Base-by-base conservation (phyloP, 2,797 vertebrate species). In the Valencia hispanica region DNA sequence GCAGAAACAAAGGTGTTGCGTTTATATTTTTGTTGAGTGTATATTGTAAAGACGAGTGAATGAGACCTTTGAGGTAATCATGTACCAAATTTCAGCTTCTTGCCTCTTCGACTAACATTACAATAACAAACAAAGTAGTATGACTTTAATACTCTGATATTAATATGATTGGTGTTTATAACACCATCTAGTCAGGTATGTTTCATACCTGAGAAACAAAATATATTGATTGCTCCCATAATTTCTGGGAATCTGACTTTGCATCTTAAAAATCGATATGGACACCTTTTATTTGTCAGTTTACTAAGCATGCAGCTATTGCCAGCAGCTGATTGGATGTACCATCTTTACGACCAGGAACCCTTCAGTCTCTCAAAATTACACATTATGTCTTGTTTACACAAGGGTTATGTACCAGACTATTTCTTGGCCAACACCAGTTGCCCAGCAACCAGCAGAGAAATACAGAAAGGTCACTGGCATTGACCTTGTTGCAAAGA, bases 381-480 rank as follows among this genome's bases (percentile, higher is more conserved):
- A 72, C 65, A n/a, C 68, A 68, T 84, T 63, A 78, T 63, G 74
- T 80, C 78, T 72, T 72, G 36, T 65, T 84, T 63, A 78, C 68
- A 75, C 68, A 36, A 47, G 47, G 61, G 78, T 74, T 70, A 70
- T 70, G 70, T n/a, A 70, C 66, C 59, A 55, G 30, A 70, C 72
- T 70, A 65, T 70, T 66, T 83, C 72, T 75, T 71, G 48, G 66
- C 36, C 45, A 53, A 22, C 45, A 75, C 14, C 75, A 78, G 79
- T 78, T 80, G 65, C 68, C 20, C 75, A 36, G 82, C 74, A 82
- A 78, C 82, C 47, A 55, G 30, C 4, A 14, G 32, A 84, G 61
- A 79, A 45, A 39, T 59, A 27, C n/a, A 53, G 53, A 72, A 36
- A 78, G 74, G 70, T 72, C 73, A 66, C 34, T 39, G 68, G 73